Evolutionary conservation across 2,888 invertebrate species (phyloP), one percentile per base, ranked within the genome.

Genomic region (Thera obeliscata): DNA sequence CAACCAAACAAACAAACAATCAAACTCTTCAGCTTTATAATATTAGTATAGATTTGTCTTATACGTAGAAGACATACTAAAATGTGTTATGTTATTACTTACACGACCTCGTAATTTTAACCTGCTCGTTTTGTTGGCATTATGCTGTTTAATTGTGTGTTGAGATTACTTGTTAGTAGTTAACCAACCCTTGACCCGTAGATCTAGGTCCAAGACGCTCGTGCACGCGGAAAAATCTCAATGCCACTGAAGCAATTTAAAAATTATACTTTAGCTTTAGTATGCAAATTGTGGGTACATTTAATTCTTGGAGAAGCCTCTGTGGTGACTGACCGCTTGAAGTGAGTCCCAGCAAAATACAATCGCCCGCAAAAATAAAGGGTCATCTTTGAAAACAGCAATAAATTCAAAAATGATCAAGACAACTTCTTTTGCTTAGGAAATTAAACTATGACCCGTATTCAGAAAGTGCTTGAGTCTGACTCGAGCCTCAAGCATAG

Each of bases 161-260:
- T 41, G 12, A 48, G 57, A 63, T 52, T 2, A 50, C 56, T 33
- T 50, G 43, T 7, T 11, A 49, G n/a, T n/a, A 49, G 2, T 7
- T 33, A 12, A 48, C 11, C 5, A 33, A 36, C 46, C 46, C 46
- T 54, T 54, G 58, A 64, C 58, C 54, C 35, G 33, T 2, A 41
- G 41, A 22, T 41, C 22, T 9, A 48, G 55, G 56, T 62, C 9
- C 35, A 49, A 2, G 50, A 50, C 12, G 46, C 64, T 36, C 54
- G 46, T 54, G n/a, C 43, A 46, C 6, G 43, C 6, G 7, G 43
- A 58, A 54, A 48, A 33, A 22, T 33, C 12, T 64, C 64, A 64
- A 54, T 46, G 59, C 48, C 54, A 46, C 57, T 63, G 2, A 12
- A 38, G 48, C 46, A 48, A 48, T 61, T 61, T 56, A 36, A 7